A percentile compares a stretch with the other conserved stretches of the same genome.
Evolutionary conservation across 23 tunicate genomes (phyloP).

Genomic region (Trididemnum clinides): DNA sequence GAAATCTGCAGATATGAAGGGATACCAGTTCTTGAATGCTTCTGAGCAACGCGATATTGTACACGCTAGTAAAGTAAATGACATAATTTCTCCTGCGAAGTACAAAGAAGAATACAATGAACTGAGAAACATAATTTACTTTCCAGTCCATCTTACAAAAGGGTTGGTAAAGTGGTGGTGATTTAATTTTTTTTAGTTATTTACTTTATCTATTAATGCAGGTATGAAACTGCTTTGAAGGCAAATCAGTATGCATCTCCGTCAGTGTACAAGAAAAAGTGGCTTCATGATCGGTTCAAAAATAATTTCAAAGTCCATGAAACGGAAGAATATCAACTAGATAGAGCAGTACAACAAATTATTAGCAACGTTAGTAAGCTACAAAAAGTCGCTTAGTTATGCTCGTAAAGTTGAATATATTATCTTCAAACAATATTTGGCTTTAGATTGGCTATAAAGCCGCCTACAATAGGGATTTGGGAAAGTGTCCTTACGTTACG

Average conservation of each 20-base stretch:
- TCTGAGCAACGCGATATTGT: constrained; percentile 75
- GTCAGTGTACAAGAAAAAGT: constrained; percentile 67
- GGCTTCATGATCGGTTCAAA: constrained; percentile 52
- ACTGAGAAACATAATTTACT: constrained; percentile 88
- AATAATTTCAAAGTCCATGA: constrained; percentile 81
- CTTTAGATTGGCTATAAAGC: constrained; percentile 90
- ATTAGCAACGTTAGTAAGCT: constrained; percentile 87
- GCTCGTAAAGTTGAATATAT: no score
- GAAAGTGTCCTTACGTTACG: constrained; percentile 85
- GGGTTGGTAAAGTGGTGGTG: constrained; percentile 84
- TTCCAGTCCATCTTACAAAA: constrained; percentile 86
- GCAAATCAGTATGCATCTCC: constrained; percentile 84
- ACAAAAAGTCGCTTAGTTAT: no score
- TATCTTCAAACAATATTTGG: no score
- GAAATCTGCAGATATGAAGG: constrained; percentile 36
- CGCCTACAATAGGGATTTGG: constrained; percentile 54
- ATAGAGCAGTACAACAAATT: constrained; percentile 63
- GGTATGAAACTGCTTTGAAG: constrained; percentile 75
- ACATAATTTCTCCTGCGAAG: constrained; percentile 80
- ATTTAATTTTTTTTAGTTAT: no score
- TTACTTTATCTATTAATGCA: no score
- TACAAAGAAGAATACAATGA: constrained; percentile 98
- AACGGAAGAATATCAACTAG: constrained; percentile 87
- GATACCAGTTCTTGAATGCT: constrained; percentile 75
- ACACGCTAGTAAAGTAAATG: constrained; percentile 75